phyloP scores from a whole-genome alignment of 2,888 invertebrate genomes.

The Nebria brevicollis region DNA sequence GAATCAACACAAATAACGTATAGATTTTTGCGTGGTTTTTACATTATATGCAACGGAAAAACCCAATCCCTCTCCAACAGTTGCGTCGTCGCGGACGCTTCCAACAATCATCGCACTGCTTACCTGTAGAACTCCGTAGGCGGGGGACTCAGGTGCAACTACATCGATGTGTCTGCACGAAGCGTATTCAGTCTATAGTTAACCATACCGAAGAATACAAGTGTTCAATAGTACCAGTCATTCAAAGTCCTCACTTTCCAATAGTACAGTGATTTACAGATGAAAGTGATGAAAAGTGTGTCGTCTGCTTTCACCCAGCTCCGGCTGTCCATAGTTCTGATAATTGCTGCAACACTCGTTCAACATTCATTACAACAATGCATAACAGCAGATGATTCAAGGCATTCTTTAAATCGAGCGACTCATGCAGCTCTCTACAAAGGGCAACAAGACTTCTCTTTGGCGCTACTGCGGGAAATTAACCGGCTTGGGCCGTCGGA shows the following conservation, averaged over 20 bases:
- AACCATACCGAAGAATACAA: constrained; percentile 17
- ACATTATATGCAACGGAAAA: constrained; percentile 33
- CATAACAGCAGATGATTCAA: constrained; percentile 62
- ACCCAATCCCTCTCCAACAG: constrained; percentile 27
- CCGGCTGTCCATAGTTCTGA: constrained; percentile 26
- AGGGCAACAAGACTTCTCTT: constrained; percentile 75
- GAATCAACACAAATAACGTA: constrained; percentile 27
- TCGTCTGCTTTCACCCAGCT: constrained; percentile 44
- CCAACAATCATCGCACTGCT: constrained; percentile 20
- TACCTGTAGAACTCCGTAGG: constrained; percentile 1
- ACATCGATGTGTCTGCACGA: constrained; percentile 17
- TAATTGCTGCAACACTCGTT: constrained; percentile 17
- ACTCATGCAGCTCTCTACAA: constrained; percentile 65
- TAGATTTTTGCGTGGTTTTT: constrained; percentile 29
- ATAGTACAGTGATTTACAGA: constrained; percentile 33
- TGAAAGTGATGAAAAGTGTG: constrained; percentile 46
- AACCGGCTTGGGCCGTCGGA: constrained; percentile 71
- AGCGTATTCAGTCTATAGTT: constrained; percentile 32
- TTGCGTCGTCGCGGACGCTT: constrained; percentile 22
- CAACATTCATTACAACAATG: constrained; percentile 61
- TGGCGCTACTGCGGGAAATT: constrained; percentile 75
- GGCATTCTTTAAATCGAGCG: constrained; percentile 54
- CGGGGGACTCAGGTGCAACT: constrained; percentile 39
- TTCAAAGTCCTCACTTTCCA: constrained; percentile 26
- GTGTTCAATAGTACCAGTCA: constrained; percentile 9